Evolutionary conservation across 2,888 invertebrate species (phyloP).

Genomic region (Athalia rosae): DNA sequence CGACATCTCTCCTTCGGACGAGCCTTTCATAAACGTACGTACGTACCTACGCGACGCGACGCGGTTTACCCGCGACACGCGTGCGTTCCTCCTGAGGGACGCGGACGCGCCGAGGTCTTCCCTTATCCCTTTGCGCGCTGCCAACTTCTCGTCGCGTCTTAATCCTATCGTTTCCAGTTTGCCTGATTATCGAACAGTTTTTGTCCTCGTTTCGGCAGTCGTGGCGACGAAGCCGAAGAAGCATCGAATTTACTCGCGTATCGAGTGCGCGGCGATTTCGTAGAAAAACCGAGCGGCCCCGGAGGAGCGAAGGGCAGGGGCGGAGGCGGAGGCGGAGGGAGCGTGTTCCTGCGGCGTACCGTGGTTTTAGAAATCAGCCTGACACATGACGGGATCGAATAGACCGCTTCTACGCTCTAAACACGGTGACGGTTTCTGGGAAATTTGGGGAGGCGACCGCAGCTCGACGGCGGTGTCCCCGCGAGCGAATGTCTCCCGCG

Average conservation of each 20-base stretch:
- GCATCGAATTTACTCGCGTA: conserved; percentile 6
- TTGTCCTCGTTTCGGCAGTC: no score
- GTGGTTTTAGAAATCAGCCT: conserved; percentile 38
- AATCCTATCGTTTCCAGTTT: background rate
- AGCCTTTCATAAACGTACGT: conserved; percentile 54
- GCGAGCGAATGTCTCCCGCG: background rate
- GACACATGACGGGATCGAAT: conserved; percentile 42
- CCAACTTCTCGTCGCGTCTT: no score
- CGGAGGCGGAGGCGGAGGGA: background rate
- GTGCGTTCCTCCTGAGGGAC: background rate
- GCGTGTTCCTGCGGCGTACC: background rate
- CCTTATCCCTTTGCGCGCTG: conserved; percentile 59
- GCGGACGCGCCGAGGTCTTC: conserved; percentile 51
- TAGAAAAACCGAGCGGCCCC: conserved; percentile 1
- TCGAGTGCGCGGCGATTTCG: conserved; percentile 13
- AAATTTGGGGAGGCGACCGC: conserved; percentile 31
- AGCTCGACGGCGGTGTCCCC: background rate
- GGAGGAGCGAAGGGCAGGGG: background rate
- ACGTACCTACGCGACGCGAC: no score
- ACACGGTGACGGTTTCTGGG: conserved; percentile 35
- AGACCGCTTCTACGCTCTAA: conserved; percentile 19
- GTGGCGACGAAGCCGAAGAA: background rate
- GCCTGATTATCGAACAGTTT: background rate
- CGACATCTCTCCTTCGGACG: no score
- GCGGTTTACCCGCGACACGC: no score